Evolutionary conservation across 1,140 invertebrate species (phyloP), one percentile per base, ranked within the genome.

Genomic region (Macrocentrus cingulum): DNA sequence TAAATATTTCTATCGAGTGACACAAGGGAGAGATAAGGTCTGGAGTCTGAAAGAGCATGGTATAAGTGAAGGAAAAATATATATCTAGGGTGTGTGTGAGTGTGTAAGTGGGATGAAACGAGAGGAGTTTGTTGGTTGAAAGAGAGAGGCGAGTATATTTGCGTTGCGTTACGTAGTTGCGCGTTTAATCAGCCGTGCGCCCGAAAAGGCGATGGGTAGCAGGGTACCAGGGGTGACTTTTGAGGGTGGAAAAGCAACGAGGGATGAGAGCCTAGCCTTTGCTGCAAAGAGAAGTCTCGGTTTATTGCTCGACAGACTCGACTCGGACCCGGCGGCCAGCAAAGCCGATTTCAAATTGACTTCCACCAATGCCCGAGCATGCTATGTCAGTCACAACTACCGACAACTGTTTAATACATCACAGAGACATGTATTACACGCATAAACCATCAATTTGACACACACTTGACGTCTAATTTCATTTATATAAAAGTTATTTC

Each of bases 1-100:
- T 79, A 79, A 79, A 79, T 79, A 79, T 79, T 79, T 77, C 74
- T 69, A 70, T 75, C 70, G 73, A 77, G 71, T 79, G 76, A 77
- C 72, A n/a, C n/a, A n/a, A n/a, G 74, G 68, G 64, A 61, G 65
- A 60, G 36, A n/a, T 23, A 19, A 29, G 41, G 49, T 51, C 37
- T 68, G 66, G 63, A 46, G 63, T 69, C 74, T 77, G 71, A 76
- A 76, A 76, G 73, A 76, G 67, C 71, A 74, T 71, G 71, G 75
- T 75, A 65, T 65, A 77, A 75, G 61, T 56, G 62, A 63, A 59
- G 63, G 60, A 45, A 19, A 48, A 51, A 42, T 16, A 52, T n/a
- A 61, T 59, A 49, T n/a, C 22, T 52, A 63, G 44, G 46, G 60
- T 19, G 46, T 36, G 63, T 45, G 45, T 39, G 48, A 53, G 32